Evolutionary conservation across 2,113 vertebrate genomes (phyloP).

Genomic region (Rattus rattus): DNA sequence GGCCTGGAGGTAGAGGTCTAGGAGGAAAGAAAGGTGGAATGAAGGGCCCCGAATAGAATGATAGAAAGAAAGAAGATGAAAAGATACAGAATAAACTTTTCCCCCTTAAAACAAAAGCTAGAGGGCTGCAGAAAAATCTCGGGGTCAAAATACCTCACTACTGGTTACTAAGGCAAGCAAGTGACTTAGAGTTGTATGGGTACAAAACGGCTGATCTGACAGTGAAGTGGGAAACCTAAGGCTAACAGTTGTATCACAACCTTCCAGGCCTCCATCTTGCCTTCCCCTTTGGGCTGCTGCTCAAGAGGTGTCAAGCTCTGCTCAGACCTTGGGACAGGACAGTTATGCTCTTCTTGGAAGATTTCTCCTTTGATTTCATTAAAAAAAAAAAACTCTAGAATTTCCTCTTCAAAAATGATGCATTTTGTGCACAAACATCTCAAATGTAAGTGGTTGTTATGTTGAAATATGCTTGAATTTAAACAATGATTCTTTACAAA

Average conservation of each 20-base stretch:
- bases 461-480: background rate
- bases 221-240: background rate
- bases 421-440: background rate
- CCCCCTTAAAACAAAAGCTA: background rate
- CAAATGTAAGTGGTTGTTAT: background rate
- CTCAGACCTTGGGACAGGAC: background rate
- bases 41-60: background rate
- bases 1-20: slow-evolving; percentile 41
- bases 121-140: slow-evolving; percentile 4
- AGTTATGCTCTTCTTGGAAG: background rate
- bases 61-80: background rate
- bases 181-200: slow-evolving; percentile 30
- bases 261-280: background rate
- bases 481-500: background rate
- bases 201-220: background rate
- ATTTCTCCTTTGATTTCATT: background rate
- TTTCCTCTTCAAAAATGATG: background rate
- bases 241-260: background rate
- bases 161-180: background rate
- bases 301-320: background rate
- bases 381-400: background rate
- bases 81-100: background rate
- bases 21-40: slow-evolving; percentile 16
- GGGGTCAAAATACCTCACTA: background rate
- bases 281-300: background rate